phyloP scores from a whole-genome alignment of 30 jellyfish, hydroid and myxozoan genomes.

The Aurelia sp. region DNA sequence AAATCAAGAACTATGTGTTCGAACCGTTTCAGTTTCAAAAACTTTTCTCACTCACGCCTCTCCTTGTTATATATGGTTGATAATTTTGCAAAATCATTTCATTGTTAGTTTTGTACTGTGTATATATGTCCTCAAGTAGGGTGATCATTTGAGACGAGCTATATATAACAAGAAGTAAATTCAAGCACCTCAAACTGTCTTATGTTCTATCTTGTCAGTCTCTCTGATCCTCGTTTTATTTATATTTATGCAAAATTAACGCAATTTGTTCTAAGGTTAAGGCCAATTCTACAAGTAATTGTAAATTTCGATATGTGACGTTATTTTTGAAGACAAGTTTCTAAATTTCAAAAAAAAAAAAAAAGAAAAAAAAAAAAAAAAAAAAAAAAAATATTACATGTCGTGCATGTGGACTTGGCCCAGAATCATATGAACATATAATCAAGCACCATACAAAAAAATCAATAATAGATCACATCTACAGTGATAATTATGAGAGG shows the following conservation, averaged over 20 bases:
- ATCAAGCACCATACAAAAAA: too few species aligned
- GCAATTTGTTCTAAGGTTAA: conserved; percentile 44
- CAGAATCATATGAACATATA: too few species aligned
- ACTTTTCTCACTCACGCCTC: conserved; percentile 36
- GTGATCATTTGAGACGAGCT: conserved; percentile 24
- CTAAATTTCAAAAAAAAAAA: too few species aligned
- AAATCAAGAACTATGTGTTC: conserved; percentile 17
- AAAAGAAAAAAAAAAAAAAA: too few species aligned
- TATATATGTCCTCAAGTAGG: conserved; percentile 35
- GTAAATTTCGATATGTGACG: conserved; percentile 73
- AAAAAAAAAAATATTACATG: too few species aligned
- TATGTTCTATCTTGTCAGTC: background rate
- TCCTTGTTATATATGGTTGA: conserved; percentile 59
- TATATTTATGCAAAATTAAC: conserved; percentile 22
- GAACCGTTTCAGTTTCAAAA: conserved; percentile 68
- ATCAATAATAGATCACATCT: too few species aligned
- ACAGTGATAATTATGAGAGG: too few species aligned
- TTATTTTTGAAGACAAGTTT: conserved; percentile 69
- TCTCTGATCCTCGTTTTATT: background rate
- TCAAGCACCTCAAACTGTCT: background rate
- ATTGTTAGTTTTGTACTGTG: conserved; percentile 60
- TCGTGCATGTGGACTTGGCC: too few species aligned
- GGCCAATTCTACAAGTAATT: conserved; percentile 25
- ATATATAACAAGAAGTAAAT: conserved; percentile 9
- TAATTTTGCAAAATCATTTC: conserved; percentile 60